Evolutionary conservation across 1,140 invertebrate species (phyloP).

Genomic region (Phenacoccus solenopsis): DNA sequence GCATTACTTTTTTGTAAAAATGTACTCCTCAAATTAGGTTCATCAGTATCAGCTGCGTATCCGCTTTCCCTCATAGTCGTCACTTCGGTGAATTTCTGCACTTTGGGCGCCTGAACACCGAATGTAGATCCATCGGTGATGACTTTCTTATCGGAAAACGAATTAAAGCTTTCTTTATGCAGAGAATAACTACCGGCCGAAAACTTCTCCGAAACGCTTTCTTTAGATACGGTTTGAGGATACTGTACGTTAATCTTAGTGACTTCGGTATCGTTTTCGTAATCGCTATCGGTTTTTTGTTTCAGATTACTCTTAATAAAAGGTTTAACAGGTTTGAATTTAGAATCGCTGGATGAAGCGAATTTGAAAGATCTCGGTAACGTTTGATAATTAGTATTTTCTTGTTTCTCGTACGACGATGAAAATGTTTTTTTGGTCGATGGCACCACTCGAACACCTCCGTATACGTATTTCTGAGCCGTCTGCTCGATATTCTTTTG

Average conservation of each 20-base stretch:
- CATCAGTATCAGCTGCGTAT: conserved; percentile 59
- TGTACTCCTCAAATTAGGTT: conserved; percentile 34
- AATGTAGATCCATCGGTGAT: no score
- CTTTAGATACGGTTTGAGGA: neutral
- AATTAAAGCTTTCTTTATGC: neutral
- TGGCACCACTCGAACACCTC: conserved; percentile 39
- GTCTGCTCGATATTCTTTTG: conserved; percentile 41
- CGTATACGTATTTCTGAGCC: conserved; percentile 39
- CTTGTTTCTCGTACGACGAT: conserved; percentile 13
- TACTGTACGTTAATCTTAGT: conserved; percentile 30
- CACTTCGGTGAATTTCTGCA: no score
- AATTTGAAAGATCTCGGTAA: conserved; percentile 48
- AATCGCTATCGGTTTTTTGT: conserved; percentile 49
- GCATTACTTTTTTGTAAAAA: neutral
- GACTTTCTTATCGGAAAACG: neutral
- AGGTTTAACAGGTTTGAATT: conserved; percentile 12
- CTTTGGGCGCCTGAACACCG: no score
- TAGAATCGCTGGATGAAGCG: conserved; percentile 25
- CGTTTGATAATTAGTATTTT: conserved; percentile 30
- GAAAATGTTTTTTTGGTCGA: conserved; percentile 20
- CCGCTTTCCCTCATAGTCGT: conserved; percentile 50
- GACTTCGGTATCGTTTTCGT: conserved; percentile 53
- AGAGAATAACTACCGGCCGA: no score
- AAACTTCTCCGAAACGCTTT: neutral
- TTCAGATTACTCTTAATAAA: conserved; percentile 32